Conservation (phyloP, 1,140 invertebrate species). For the Daktulosphaira vitifoliae region DNA sequence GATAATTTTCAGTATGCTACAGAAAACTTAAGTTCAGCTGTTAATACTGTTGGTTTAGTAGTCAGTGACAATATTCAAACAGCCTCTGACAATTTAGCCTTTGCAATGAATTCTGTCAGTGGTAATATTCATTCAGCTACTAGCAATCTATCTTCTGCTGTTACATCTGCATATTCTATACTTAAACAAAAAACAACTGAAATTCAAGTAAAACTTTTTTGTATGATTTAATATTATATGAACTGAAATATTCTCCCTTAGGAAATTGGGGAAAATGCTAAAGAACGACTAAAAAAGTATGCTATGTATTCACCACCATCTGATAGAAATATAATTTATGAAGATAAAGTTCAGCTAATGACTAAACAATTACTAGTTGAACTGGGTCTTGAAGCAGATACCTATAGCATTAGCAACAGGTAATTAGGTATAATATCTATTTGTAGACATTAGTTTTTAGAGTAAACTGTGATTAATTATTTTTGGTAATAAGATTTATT, state of each 20-base stretch:
- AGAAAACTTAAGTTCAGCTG: conserved; percentile 42
- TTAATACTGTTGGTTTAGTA: conserved; percentile 46
- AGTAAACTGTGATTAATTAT: too few relatives aligned
- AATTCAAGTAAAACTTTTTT: conserved; percentile 43
- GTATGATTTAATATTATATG: not conserved
- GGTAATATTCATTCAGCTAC: conserved; percentile 44
- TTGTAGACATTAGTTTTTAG: too few relatives aligned
- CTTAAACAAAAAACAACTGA: conserved; percentile 48
- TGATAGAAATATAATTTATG: conserved; percentile 31
- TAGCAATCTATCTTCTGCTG: conserved; percentile 42
- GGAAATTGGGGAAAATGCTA: conserved; percentile 39
- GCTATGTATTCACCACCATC: conserved; percentile 35
- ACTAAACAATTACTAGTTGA: conserved; percentile 33
- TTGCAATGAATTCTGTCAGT: conserved; percentile 47
- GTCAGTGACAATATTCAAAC: conserved; percentile 46
- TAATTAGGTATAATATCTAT: conserved; percentile 7
- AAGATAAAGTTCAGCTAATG: conserved; percentile 30
- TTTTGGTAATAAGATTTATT: too few relatives aligned
- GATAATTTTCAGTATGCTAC: conserved; percentile 44
- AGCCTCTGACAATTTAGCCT: conserved; percentile 42
- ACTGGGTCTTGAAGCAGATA: conserved; percentile 39
- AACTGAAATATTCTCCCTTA: conserved; percentile 34
- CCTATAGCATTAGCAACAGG: conserved; percentile 39
- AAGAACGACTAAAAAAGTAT: conserved; percentile 38
- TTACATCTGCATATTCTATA: conserved; percentile 47